phyloP scores from a whole-genome alignment of 2,888 invertebrate species.

The Megalurothrips usitatus region DNA sequence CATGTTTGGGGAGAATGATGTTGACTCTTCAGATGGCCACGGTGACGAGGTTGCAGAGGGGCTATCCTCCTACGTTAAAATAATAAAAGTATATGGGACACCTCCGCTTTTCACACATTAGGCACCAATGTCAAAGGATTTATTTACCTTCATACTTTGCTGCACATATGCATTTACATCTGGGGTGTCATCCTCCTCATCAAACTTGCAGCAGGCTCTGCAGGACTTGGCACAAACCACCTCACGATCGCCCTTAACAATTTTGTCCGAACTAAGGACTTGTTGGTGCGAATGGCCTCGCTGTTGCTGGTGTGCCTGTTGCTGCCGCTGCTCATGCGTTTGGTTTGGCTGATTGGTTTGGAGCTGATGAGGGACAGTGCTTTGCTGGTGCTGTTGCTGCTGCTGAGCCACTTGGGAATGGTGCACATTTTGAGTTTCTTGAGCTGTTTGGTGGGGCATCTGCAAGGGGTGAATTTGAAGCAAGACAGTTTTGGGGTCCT shows the following conservation, averaged over 20 bases:
- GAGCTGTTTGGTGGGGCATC: background rate
- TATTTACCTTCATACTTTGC: background rate
- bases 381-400: background rate
- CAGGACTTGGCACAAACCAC: background rate
- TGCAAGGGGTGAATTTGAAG: background rate
- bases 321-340: background rate
- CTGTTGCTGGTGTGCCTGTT: background rate
- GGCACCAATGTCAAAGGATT: background rate
- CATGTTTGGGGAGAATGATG: background rate
- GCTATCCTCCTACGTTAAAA: background rate
- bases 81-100: background rate
- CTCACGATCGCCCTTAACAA: background rate
- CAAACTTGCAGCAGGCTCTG: constrained; percentile 11
- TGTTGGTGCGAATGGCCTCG: background rate
- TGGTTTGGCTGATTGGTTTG: background rate
- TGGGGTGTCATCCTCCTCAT: background rate
- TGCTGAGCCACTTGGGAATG: background rate
- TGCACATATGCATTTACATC: background rate
- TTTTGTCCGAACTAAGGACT: background rate
- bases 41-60: background rate
- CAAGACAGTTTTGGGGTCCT: background rate
- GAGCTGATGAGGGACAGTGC: background rate
- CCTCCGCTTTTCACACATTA: background rate
- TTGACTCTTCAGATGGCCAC: background rate
- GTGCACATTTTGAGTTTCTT: background rate